A percentile compares a stretch with the other conserved stretches of the same genome.
Conservation (phyloP, 1,140 invertebrate genomes). For the Octopus bimaculoides region DNA sequence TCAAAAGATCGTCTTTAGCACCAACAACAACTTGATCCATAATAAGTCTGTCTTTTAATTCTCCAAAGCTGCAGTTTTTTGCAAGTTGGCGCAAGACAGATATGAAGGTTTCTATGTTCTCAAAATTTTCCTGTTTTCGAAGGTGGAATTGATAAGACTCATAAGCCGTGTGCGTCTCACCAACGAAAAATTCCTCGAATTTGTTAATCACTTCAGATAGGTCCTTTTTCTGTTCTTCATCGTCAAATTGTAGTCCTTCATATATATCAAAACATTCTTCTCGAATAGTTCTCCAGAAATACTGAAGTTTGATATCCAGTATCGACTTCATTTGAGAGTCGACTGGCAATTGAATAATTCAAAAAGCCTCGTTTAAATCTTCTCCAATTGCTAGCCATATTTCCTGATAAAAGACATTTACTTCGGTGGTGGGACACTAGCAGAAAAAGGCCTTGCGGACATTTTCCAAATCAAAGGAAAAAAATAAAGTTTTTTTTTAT, state of each 20-base stretch:
- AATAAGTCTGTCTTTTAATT: conserved; percentile 26
- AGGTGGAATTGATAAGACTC: conserved; percentile 26
- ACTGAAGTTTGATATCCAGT: background rate
- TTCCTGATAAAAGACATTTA: background rate
- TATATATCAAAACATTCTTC: background rate
- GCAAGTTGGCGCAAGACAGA: conserved; percentile 14
- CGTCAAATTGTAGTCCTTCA: background rate
- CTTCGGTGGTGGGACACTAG: background rate
- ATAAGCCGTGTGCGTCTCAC: conserved; percentile 25
- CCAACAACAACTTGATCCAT: conserved; percentile 27
- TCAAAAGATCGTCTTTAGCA: conserved; percentile 13
- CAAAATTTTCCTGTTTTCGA: conserved; percentile 20
- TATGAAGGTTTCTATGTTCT: conserved; percentile 26
- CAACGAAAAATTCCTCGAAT: conserved; percentile 23
- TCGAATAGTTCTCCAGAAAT: background rate
- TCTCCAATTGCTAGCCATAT: background rate
- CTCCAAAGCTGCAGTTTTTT: conserved; percentile 25
- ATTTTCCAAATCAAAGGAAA: too few relatives aligned
- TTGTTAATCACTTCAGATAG: conserved; percentile 14
- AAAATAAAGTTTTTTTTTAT: too few relatives aligned
- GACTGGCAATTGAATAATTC: background rate
- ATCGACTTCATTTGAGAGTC: background rate
- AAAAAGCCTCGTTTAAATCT: background rate
- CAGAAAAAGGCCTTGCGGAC: background rate
- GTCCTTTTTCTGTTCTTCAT: conserved; percentile 17